phyloP scores from a whole-genome alignment of 2,797 vertebrate genomes.

The Molossus molossus region DNA sequence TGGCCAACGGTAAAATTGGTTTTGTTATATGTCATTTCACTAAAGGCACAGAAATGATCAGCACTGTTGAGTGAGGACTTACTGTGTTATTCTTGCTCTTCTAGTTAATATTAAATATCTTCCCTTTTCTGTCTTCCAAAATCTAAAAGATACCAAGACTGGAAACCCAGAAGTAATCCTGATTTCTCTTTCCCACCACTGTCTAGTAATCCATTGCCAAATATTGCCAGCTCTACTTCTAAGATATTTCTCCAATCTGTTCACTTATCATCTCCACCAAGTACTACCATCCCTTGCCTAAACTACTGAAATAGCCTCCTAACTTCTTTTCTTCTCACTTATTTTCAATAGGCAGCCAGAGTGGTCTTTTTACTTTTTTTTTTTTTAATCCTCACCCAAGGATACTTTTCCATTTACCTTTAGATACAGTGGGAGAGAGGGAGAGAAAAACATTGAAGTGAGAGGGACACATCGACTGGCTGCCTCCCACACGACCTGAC shows the following conservation, averaged over 20 bases:
- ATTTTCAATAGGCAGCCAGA: not conserved
- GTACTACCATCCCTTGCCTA: not conserved
- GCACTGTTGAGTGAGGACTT: not conserved
- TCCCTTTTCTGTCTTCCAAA: slow-evolving; percentile 36
- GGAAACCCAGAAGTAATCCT: not conserved
- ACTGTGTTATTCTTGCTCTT: slow-evolving; percentile 29
- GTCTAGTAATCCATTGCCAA: not conserved
- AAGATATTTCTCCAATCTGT: not conserved
- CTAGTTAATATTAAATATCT: slow-evolving; percentile 34
- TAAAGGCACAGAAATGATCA: not conserved
- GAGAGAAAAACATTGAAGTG: too few relatives aligned
- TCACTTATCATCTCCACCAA: not conserved
- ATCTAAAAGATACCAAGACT: not conserved
- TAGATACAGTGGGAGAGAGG: too few relatives aligned
- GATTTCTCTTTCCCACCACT: not conserved
- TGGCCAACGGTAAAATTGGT: not conserved
- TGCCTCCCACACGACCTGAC: too few relatives aligned
- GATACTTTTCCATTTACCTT: too few relatives aligned
- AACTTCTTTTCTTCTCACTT: not conserved
- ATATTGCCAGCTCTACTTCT: not conserved
- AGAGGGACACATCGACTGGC: too few relatives aligned
- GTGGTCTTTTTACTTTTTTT: not conserved
- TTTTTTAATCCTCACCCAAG: too few relatives aligned
- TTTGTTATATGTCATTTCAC: not conserved
- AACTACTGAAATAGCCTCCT: slow-evolving; percentile 2